Conservation (phyloP, 2,888 invertebrate genomes). For the Limnephilus rhombicus region DNA sequence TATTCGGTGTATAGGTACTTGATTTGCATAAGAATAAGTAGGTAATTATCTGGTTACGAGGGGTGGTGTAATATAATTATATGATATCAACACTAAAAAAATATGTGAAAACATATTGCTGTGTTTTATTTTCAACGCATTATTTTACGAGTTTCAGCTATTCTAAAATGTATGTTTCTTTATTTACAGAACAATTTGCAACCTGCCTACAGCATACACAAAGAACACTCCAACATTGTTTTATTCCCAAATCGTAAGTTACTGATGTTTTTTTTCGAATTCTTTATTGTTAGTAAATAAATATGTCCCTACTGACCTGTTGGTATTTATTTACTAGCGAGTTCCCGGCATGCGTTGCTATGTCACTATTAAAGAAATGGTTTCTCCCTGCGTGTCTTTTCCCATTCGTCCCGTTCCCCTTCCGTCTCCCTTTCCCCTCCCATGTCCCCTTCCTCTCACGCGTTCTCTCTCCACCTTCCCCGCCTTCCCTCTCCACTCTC, state of each 20-base stretch:
- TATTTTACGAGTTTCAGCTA: background rate
- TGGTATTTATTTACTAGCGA: no score
- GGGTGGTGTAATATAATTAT: background rate
- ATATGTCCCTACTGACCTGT: background rate
- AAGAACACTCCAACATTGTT: constrained; percentile 18
- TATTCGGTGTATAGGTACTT: background rate
- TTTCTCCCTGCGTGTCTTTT: no score
- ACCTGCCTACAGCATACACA: constrained; percentile 41
- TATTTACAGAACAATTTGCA: constrained; percentile 50
- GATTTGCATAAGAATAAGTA: background rate
- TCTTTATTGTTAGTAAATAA: background rate
- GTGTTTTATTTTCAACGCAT: no score
- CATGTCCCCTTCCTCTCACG: no score
- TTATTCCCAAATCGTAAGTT: constrained; percentile 52
- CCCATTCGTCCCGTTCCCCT: no score
- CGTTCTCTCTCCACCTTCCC: no score
- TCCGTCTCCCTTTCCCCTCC: no score
- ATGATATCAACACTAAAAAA: background rate
- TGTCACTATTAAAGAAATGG: no score
- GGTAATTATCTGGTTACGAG: background rate
- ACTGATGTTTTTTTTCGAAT: no score
- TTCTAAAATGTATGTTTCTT: background rate
- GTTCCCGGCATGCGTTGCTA: no score
- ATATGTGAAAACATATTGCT: background rate
- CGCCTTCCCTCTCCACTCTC: no score